Conservation (phyloP, 1,140 invertebrate species). For the Lepidurus arcticus region DNA sequence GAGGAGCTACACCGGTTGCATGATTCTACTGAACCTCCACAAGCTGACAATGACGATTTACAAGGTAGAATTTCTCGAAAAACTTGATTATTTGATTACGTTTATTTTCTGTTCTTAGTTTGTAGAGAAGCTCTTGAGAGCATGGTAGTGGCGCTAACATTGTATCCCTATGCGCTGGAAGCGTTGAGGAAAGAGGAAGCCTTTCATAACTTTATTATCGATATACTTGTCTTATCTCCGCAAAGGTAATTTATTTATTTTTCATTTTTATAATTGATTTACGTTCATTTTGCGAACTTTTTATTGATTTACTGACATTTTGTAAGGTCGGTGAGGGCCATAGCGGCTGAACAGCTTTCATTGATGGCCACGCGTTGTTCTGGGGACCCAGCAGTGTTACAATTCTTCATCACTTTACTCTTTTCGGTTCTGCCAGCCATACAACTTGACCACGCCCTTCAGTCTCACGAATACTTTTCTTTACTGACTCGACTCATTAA, state of each 20-base stretch:
- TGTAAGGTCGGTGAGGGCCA: constrained; percentile 61
- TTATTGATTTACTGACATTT: constrained; percentile 25
- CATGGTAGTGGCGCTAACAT: constrained; percentile 76
- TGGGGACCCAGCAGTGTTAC: constrained; percentile 49
- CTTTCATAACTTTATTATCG: constrained; percentile 82
- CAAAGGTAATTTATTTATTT: constrained; percentile 45
- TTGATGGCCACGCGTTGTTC: constrained; percentile 57
- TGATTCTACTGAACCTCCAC: background rate
- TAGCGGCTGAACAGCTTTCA: constrained; percentile 75
- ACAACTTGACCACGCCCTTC: constrained; percentile 68
- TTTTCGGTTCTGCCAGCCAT: constrained; percentile 69
- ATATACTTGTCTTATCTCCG: constrained; percentile 69
- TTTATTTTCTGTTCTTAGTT: constrained; percentile 50
- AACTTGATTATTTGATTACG: constrained; percentile 27
- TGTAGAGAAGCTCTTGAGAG: constrained; percentile 90
- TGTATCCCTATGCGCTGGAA: constrained; percentile 75
- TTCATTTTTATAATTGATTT: background rate
- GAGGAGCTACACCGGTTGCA: constrained; percentile 54
- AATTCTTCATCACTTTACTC: constrained; percentile 67
- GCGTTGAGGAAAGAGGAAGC: constrained; percentile 63
- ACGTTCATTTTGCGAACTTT: background rate
- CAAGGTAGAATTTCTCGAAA: constrained; percentile 27
- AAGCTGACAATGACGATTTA: constrained; percentile 25
- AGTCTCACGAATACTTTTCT: constrained; percentile 75
- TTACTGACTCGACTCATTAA: constrained; percentile 69